These are phyloP conservation scores for Margarornis squamiger DNA, from an alignment of 2,797 vertebrate species.

Conservation along the genomic window DNA sequence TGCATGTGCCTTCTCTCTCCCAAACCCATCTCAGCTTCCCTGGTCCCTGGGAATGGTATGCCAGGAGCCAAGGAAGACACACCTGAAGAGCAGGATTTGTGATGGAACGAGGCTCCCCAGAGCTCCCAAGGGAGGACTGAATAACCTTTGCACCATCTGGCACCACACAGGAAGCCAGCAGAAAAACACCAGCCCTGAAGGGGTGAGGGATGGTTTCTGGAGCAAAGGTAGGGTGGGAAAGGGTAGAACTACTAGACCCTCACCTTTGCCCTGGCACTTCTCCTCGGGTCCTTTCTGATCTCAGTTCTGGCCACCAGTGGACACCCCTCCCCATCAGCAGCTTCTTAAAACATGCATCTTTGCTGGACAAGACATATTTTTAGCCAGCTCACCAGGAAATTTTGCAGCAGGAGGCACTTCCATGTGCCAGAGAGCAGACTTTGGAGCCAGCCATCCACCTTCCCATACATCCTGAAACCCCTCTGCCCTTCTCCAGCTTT, in stretches of 20 bases:
- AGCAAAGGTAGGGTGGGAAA: background rate
- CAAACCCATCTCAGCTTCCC: background rate
- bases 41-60: background rate
- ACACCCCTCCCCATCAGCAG: background rate
- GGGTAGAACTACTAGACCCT: background rate
- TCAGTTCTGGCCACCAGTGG: background rate
- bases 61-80: background rate
- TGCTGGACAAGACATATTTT: accelerated
- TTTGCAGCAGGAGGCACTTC: background rate
- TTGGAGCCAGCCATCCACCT: background rate
- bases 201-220: background rate
- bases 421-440: background rate
- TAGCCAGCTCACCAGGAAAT: background rate
- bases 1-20: background rate
- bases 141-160: background rate
- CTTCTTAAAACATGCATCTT: background rate
- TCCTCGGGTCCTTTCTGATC: background rate
- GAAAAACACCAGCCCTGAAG: accelerated
- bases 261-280: background rate
- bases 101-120: background rate
- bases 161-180: background rate
- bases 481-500: background rate
- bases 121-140: background rate
- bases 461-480: background rate
- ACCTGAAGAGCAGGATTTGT: background rate